Evolutionary conservation across 2,113 vertebrate species (phyloP).

Genomic region (Bolborhynchus lineola): DNA sequence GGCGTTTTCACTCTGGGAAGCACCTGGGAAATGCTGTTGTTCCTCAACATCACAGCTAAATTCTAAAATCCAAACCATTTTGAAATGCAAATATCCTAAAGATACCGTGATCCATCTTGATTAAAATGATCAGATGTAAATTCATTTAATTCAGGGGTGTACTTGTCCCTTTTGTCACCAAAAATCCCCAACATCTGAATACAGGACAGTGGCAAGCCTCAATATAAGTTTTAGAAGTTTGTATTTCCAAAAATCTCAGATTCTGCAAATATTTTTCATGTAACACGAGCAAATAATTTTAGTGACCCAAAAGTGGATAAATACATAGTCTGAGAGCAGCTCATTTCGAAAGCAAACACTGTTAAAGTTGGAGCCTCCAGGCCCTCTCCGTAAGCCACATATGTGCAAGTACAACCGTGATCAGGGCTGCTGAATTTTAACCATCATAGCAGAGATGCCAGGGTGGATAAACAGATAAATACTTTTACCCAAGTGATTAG

Average conservation of each 20-base stretch:
- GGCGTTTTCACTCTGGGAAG: background rate
- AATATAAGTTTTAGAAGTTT: background rate
- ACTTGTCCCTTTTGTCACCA: background rate
- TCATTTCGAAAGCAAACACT: background rate
- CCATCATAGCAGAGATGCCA: background rate
- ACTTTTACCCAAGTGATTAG: background rate
- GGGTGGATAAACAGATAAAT: slow-evolving; percentile 18
- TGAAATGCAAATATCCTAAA: background rate
- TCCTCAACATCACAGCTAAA: background rate
- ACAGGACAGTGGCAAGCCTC: background rate
- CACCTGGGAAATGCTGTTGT: background rate
- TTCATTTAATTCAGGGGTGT: background rate
- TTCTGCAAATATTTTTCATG: background rate
- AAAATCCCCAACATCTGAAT: background rate
- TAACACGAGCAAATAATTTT: background rate
- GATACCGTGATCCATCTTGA: background rate
- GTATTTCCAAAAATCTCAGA: background rate
- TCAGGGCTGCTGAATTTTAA: background rate
- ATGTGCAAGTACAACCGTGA: background rate
- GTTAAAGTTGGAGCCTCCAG: background rate
- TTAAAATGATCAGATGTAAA: background rate
- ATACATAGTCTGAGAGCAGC: background rate
- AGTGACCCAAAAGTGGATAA: background rate
- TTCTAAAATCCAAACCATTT: background rate
- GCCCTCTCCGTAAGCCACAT: accelerated